phyloP scores from a whole-genome alignment of 1,140 invertebrate species.

The Steinernema khuongi region DNA sequence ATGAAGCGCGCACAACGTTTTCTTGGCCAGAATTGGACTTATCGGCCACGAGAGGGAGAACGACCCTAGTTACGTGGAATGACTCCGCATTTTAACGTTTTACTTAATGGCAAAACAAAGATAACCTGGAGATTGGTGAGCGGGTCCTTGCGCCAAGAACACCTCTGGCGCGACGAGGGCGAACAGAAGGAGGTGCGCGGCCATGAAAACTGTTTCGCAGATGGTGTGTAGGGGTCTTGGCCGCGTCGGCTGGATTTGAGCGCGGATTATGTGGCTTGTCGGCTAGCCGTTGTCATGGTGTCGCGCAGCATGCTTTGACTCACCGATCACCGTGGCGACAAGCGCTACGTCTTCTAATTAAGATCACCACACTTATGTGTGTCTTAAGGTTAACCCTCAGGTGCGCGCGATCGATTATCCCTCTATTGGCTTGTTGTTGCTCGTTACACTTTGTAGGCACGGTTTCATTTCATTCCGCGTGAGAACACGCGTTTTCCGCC shows the following conservation, averaged over 20 bases:
- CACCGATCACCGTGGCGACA: constrained; percentile 8
- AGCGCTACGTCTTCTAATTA: constrained; percentile 2
- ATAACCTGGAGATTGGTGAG: not conserved
- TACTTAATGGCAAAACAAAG: no score
- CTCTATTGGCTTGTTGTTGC: no score
- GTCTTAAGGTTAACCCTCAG: constrained; percentile 6
- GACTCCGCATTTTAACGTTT: no score
- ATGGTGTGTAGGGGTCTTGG: not conserved
- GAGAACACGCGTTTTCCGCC: no score
- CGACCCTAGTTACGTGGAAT: no score
- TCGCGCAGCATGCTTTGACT: constrained; percentile 10
- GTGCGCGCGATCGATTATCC: not conserved
- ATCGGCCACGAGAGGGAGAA: no score
- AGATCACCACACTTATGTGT: constrained; percentile 1
- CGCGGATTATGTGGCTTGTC: not conserved
- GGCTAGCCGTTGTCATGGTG: constrained; percentile 6
- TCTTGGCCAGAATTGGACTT: no score
- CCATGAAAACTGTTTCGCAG: not conserved
- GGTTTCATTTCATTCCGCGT: no score
- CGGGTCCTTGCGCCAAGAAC: not conserved
- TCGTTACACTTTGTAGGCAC: no score
- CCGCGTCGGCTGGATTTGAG: not conserved
- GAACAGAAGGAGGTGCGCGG: not conserved
- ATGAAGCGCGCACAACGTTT: not conserved
- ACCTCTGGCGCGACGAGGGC: not conserved